Percentiles rank a stretch among this genome's conserved stretches.
These are phyloP conservation scores for Parnassius mnemosyne DNA, from an alignment of 2,888 invertebrate species.

Conservation along the genomic window DNA sequence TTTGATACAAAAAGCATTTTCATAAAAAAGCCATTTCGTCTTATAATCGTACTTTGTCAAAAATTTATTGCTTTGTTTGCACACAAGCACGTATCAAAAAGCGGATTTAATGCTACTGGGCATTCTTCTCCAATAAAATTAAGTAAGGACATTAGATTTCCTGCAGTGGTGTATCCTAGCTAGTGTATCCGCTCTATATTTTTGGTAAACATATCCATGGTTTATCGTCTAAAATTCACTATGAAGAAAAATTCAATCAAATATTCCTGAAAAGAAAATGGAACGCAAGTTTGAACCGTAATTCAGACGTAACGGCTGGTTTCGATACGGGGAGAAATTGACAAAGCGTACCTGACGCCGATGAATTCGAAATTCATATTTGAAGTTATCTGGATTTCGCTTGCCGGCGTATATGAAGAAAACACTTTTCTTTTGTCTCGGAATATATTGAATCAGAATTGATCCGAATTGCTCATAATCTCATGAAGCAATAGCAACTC, in stretches of 20 bases:
- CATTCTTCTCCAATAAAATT: too few species aligned
- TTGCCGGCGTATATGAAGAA: background rate
- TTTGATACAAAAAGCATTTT: too few species aligned
- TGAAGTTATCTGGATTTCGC: slow-evolving; percentile 13
- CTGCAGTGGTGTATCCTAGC: too few species aligned
- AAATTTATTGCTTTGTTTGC: too few species aligned
- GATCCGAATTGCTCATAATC: background rate
- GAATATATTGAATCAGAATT: slow-evolving; percentile 1
- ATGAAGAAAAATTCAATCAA: slow-evolving; percentile 5
- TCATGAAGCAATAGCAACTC: background rate
- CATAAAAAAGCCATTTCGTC: too few species aligned
- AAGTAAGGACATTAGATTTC: too few species aligned
- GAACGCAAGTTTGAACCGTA: slow-evolving; percentile 24
- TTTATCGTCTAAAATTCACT: too few species aligned
- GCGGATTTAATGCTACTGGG: too few species aligned
- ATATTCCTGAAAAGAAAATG: slow-evolving; percentile 11
- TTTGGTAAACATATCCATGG: too few species aligned
- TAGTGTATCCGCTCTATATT: too few species aligned
- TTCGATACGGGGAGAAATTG: slow-evolving; percentile 27
- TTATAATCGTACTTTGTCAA: too few species aligned
- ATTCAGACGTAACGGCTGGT: slow-evolving; percentile 28
- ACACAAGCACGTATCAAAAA: too few species aligned
- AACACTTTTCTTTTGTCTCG: slow-evolving; percentile 8
- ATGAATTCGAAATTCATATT: slow-evolving; percentile 22
- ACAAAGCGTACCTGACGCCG: slow-evolving; percentile 24